Evolutionary conservation across 2,888 invertebrate species (phyloP).

Genomic region (Baccha elongata): DNA sequence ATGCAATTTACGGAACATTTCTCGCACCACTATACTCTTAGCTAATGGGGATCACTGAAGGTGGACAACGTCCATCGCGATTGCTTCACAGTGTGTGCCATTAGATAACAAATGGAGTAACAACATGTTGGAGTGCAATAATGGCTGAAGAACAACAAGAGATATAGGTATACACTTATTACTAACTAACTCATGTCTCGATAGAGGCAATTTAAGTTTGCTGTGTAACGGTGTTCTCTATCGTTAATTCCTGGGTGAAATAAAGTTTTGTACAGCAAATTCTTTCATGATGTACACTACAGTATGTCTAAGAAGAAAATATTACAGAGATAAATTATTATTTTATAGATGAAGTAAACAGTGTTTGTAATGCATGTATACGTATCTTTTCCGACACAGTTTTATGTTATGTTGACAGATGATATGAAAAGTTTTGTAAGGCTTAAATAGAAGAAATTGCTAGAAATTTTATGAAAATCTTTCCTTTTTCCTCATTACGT

Average conservation of each 20-base stretch:
- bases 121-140: slow-evolving; percentile 24
- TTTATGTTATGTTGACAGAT: too few species aligned
- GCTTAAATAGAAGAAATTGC: too few species aligned
- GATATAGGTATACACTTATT: slow-evolving; percentile 32
- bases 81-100: slow-evolving; percentile 41
- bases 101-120: slow-evolving; percentile 64
- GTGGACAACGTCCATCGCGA: slow-evolving; percentile 60
- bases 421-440: too few species aligned
- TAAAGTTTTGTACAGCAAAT: slow-evolving; percentile 10
- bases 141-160: background rate
- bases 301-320: slow-evolving; percentile 13
- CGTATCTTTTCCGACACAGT: too few species aligned
- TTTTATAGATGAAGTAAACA: too few species aligned
- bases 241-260: slow-evolving; percentile 23
- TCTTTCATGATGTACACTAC: slow-evolving; percentile 2
- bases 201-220: slow-evolving; percentile 45
- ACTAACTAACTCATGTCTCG: slow-evolving; percentile 40
- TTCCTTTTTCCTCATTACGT: too few species aligned
- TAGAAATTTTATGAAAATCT: too few species aligned
- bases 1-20: slow-evolving; percentile 37
- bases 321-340: background rate
- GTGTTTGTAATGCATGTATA: too few species aligned
- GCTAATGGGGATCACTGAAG: slow-evolving; percentile 55
- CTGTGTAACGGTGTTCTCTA: slow-evolving; percentile 50
- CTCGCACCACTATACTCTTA: slow-evolving; percentile 34